Evolutionary conservation across 2,888 invertebrate species (phyloP).

Genomic region (Troglohyphantes excavatus): DNA sequence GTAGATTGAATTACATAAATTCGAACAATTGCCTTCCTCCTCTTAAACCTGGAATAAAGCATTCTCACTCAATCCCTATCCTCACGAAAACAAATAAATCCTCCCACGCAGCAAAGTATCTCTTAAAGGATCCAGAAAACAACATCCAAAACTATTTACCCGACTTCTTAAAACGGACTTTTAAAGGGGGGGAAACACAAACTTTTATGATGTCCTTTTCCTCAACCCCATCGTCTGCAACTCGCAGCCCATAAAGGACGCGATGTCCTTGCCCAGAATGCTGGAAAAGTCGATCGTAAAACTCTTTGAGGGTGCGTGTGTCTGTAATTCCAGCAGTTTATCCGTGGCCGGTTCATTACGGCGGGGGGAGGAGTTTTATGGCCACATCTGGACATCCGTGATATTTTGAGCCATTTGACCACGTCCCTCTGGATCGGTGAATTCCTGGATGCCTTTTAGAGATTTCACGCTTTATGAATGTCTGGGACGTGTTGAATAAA

Average conservation of each 20-base stretch:
- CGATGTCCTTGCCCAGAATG: slow-evolving; percentile 7
- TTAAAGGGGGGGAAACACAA: slow-evolving; percentile 31
- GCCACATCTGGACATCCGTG: slow-evolving; percentile 32
- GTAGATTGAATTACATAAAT: too few species aligned
- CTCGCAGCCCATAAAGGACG: slow-evolving; percentile 59
- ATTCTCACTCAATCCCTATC: too few species aligned
- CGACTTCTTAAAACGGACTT: background rate
- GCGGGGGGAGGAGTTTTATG: slow-evolving; percentile 10
- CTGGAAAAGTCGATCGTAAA: slow-evolving; percentile 22
- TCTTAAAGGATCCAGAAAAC: background rate
- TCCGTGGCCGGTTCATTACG: slow-evolving; percentile 29
- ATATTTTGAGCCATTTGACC: slow-evolving; percentile 18
- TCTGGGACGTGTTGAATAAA: too few species aligned
- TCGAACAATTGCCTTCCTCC: too few species aligned
- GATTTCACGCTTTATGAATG: background rate
- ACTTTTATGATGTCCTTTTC: slow-evolving; percentile 22
- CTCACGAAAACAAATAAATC: too few species aligned
- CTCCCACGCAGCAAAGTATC: too few species aligned
- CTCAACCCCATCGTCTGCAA: background rate
- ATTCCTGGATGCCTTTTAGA: background rate
- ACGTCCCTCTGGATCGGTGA: background rate
- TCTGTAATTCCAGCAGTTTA: slow-evolving; percentile 48
- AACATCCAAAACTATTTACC: slow-evolving; percentile 13
- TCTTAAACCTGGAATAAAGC: too few species aligned
- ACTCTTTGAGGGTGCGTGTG: slow-evolving; percentile 6